These are phyloP conservation scores for Sander vitreus DNA, from an alignment of 2,113 vertebrate species.

Conservation along the genomic window DNA sequence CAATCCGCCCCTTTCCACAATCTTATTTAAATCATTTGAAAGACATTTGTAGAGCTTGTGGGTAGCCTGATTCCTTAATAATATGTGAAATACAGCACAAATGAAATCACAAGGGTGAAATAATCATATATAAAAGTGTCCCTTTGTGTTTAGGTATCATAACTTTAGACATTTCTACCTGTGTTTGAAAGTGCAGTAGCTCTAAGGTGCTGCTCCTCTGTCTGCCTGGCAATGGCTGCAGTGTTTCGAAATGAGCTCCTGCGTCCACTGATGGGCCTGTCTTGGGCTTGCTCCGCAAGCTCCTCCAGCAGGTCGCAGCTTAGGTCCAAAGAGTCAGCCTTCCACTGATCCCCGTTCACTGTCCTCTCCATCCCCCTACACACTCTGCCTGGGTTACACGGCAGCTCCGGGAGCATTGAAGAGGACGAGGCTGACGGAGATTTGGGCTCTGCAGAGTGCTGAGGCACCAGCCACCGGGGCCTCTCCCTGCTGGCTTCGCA, in stretches of 20 bases:
- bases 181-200: conserved; percentile 41
- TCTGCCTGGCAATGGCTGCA: conserved; percentile 35
- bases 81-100: neutral
- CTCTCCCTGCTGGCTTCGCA: conserved; percentile 64
- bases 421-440: conserved; percentile 49
- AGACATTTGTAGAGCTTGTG: neutral
- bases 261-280: conserved; percentile 85
- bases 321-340: conserved; percentile 75
- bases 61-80: neutral
- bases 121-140: neutral
- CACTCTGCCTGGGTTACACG: conserved; percentile 74
- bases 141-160: neutral
- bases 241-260: conserved; percentile 78
- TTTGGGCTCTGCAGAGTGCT: conserved; percentile 71
- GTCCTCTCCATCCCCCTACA: conserved; percentile 64
- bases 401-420: conserved; percentile 74
- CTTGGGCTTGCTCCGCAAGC: conserved; percentile 62
- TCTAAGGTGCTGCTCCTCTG: conserved; percentile 60
- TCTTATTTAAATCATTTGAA: neutral
- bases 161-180: conserved; percentile 44
- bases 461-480: conserved; percentile 86
- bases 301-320: conserved; percentile 78
- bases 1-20: neutral
- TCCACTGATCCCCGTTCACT: conserved; percentile 61
- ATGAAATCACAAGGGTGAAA: neutral